Base-by-base conservation (phyloP, 2,888 invertebrate species). In the Eupeodes luniger region DNA sequence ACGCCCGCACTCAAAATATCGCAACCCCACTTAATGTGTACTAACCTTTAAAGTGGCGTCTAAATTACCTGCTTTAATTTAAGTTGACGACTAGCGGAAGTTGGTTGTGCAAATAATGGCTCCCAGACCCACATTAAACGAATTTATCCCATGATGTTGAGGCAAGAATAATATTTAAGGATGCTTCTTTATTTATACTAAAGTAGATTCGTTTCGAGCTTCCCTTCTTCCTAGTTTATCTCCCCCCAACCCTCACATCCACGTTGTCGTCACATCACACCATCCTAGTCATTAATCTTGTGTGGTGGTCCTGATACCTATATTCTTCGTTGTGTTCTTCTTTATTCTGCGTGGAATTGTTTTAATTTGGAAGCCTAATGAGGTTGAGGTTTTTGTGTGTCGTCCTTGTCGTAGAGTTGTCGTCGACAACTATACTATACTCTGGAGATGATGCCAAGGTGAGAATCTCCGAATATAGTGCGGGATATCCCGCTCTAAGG, bases 361-460 rank as follows among this genome's bases (percentile, higher is more conserved):
- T 85, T 88, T 88, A 88, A 88, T 88, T 88, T 88, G 88, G 85
- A 47, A 88, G 78, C 88, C 88, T 88, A 88, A 88, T 88, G 88
- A 88, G 81, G 72, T 78, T 88, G 88, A 81, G 88, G 85, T 85
- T 81, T 88, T 78, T 81, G 74, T 80, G 79, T 69, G 80, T 53
- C 61, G 55, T 62, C 44, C 12, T 44, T n/a, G 44, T 59, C 49
- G 61, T 36, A 14, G 34, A 34, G 36, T 36, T 36, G 34, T 1
- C 14, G 59, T 34, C 59, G 47, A 47, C 47, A 47, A 47, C 47
- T 11, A 47, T 12, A 78, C n/a, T 36, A 36, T 16, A 16, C 16
- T 2, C 2, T n/a, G 67, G 53, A 44, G 61, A 81, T 62, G 49
- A 49, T 27, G 59, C 34, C 7, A 72, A 76, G 83, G 76, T 76